Conservation (phyloP, 2,113 vertebrate genomes). For the sheep (Ovis aries) region DNA sequence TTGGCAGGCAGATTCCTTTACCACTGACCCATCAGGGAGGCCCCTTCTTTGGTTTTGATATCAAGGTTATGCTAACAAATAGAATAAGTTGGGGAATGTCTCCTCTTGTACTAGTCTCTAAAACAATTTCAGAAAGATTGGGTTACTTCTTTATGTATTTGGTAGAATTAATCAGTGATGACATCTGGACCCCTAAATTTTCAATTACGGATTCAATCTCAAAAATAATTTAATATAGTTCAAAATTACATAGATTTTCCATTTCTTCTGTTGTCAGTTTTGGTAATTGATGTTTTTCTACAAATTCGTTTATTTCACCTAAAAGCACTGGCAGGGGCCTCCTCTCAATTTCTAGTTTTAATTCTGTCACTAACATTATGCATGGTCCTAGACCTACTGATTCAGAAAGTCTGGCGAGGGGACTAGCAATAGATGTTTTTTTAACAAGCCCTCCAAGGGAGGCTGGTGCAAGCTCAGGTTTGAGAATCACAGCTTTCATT, state of each 20-base stretch:
- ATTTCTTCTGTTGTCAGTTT: not conserved
- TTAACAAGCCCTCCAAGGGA: not conserved
- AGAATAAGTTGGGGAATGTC: not conserved
- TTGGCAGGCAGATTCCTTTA: not conserved
- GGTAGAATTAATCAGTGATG: not conserved
- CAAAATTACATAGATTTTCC: not conserved
- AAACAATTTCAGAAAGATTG: not conserved
- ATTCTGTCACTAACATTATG: not conserved
- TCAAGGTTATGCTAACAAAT: not conserved
- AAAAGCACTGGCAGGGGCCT: not conserved
- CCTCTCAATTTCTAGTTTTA: not conserved
- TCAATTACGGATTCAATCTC: not conserved
- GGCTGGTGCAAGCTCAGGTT: not conserved
- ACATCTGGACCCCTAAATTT: not conserved
- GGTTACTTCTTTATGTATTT: not conserved
- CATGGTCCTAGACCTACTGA: not conserved
- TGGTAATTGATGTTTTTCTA: not conserved
- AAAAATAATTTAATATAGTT: not conserved
- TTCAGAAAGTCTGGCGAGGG: not conserved
- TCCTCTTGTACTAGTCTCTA: not conserved
- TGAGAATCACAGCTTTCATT: not conserved
- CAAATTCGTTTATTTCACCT: not conserved
- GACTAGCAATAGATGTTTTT: not conserved
- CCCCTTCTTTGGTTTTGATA: not conserved
- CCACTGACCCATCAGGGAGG: not conserved